Base-by-base conservation (phyloP, 2,888 invertebrate species). In the Dioctria linearis region DNA sequence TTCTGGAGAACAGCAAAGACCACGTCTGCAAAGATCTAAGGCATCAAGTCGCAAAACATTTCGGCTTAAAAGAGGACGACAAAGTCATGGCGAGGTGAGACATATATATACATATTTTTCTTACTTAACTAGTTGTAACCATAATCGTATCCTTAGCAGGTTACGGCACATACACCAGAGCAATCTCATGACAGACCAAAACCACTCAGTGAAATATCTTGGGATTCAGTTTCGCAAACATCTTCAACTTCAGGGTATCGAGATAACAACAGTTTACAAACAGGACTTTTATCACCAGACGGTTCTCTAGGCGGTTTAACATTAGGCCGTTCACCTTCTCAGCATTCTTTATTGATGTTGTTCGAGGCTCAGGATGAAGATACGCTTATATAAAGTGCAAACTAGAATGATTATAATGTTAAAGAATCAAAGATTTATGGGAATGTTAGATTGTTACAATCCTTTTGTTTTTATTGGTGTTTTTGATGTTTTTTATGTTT, bases 21-120 rank as follows among this genome's bases (percentile, higher is more conserved):
- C 86, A 49, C 91, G 96, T 4, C 91, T 98, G 80, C 98, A 98
- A 87, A 92, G 98, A 37, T 94, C 97, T 79, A 98, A 97, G 89
- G 97, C 96, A 51, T 97, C 96, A 86, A 98, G 97, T 85, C 93
- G 98, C 85, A 97, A 96, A 89, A 98, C 98, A 0, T 98, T 98
- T 90, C 93, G 97, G 82, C 91, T 96, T 82, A 91, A 95, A 84
- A 94, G 95, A 87, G 95, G 95, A 87, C 91, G 95, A 85, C 93
- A 91, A 86, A 93, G 90, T 80, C 93, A 93, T 83, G 91, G 93
- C 61, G 95, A 95, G 89, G 94, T 94, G 88, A 25, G 25, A 61
- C n/a, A 61, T 43, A 59, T 4, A 65, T 43, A 71, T 25, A 25
- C 25, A 25, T 25, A 25, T 25, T 25, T 1, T 25, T 25, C 1